A percentile compares a stretch with the other conserved stretches of the same genome.
These are phyloP conservation scores for Xiphias gladius DNA, from an alignment of 2,113 vertebrate species.

Conservation along the genomic window DNA sequence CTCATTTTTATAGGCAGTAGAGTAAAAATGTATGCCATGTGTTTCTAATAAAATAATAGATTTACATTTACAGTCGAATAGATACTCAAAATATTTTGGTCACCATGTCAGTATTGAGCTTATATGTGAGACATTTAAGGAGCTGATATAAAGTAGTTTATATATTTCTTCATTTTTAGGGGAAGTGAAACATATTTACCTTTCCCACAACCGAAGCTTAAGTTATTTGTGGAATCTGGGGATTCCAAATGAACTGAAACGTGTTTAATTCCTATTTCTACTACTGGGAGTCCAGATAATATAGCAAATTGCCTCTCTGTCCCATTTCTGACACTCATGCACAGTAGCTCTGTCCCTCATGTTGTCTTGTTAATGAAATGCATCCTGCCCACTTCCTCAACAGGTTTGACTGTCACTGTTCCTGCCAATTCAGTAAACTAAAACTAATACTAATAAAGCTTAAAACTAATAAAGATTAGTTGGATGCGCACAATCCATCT, in stretches of 20 bases:
- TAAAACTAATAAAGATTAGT: constrained; percentile 11
- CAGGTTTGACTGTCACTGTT: too few relatives aligned
- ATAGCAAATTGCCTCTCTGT: neutral
- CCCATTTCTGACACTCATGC: neutral
- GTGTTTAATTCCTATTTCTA: constrained; percentile 9
- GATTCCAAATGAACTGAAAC: neutral
- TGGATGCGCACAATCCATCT: constrained; percentile 28
- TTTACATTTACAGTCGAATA: neutral
- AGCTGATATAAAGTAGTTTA: neutral
- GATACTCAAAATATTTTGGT: neutral
- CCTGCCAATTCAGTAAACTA: too few relatives aligned
- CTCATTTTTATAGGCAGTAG: neutral
- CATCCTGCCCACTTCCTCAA: neutral
- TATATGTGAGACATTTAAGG: constrained; percentile 7
- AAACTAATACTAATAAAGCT: too few relatives aligned
- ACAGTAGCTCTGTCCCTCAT: neutral
- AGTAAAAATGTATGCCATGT: neutral
- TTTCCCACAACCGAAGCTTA: too few relatives aligned
- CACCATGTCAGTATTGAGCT: too few relatives aligned
- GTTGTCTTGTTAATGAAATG: constrained; percentile 6
- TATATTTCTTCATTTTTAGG: neutral
- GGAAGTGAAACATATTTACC: neutral
- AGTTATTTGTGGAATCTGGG: neutral
- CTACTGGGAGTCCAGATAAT: neutral
- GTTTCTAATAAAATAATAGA: neutral